Conservation (phyloP, 1,140 invertebrate genomes). For the Calycopis cecrops region DNA sequence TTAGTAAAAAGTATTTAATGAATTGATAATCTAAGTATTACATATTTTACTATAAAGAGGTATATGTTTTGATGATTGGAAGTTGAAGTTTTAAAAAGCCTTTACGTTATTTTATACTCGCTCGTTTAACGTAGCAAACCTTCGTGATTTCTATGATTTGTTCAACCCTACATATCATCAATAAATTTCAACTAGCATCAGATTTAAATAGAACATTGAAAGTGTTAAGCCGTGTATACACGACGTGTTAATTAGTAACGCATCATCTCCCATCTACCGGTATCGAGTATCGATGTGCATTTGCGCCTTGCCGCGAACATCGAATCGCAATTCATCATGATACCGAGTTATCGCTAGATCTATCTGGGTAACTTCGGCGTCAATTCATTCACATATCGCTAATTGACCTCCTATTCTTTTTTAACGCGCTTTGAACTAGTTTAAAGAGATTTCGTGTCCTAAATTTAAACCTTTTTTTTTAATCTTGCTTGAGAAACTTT, state of each 20-base stretch:
- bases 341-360: constrained; percentile 30
- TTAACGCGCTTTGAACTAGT: constrained; percentile 13
- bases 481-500: too few species aligned
- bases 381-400: constrained; percentile 24
- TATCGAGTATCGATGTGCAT: constrained; percentile 43
- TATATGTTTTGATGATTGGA: too few species aligned
- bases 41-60: too few species aligned
- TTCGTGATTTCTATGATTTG: too few species aligned
- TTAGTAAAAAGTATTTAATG: too few species aligned
- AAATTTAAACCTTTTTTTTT: background rate
- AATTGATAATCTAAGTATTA: too few species aligned
- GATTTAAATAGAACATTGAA: constrained; percentile 23
- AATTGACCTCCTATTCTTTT: constrained; percentile 29
- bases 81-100: too few species aligned
- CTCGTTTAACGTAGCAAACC: too few species aligned
- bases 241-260: constrained; percentile 32
- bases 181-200: background rate
- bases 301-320: constrained; percentile 41
- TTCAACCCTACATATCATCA: too few species aligned
- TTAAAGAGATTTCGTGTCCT: constrained; percentile 5
- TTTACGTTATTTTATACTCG: too few species aligned
- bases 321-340: constrained; percentile 41
- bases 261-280: constrained; percentile 43
- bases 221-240: constrained; percentile 20
- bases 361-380: constrained; percentile 31